Conservation (phyloP, 2,888 invertebrate genomes). For the Byasa hedistus region DNA sequence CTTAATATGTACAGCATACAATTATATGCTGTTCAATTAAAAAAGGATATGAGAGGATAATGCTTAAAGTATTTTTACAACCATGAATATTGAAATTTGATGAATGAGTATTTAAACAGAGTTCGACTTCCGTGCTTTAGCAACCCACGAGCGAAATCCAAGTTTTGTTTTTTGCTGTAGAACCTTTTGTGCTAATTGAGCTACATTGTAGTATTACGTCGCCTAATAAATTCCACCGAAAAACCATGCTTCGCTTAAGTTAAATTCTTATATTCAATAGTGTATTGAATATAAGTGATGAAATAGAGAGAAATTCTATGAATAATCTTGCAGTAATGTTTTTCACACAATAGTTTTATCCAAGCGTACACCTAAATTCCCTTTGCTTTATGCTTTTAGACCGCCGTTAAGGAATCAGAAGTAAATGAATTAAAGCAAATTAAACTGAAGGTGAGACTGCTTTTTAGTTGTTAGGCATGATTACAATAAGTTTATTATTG, state of each 20-base stretch:
- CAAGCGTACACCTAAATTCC: conserved; percentile 29
- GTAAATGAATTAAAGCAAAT: conserved; percentile 58
- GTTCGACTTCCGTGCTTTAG: conserved; percentile 11
- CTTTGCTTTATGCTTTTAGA: conserved; percentile 69
- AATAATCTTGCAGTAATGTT: not conserved
- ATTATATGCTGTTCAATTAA: not conserved
- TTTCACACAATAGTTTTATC: not conserved
- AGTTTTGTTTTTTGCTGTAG: conserved; percentile 3
- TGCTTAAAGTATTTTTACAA: too few relatives aligned
- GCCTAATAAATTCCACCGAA: not conserved
- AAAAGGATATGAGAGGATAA: too few relatives aligned
- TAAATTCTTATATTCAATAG: not conserved
- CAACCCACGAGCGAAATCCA: conserved; percentile 18
- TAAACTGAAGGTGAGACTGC: conserved; percentile 70
- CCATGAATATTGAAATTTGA: not conserved
- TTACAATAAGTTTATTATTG: conserved; percentile 2
- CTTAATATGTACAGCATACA: not conserved
- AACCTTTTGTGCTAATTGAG: not conserved
- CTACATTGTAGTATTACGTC: not conserved
- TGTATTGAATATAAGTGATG: not conserved
- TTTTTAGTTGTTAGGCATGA: conserved; percentile 12
- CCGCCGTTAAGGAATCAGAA: conserved; percentile 63
- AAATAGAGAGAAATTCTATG: not conserved
- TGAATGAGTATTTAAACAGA: too few relatives aligned
- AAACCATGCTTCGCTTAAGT: not conserved